These are phyloP conservation scores for Kuschelorhynchus macadamiae DNA, from an alignment of 2,888 invertebrate species.

Conservation along the genomic window DNA sequence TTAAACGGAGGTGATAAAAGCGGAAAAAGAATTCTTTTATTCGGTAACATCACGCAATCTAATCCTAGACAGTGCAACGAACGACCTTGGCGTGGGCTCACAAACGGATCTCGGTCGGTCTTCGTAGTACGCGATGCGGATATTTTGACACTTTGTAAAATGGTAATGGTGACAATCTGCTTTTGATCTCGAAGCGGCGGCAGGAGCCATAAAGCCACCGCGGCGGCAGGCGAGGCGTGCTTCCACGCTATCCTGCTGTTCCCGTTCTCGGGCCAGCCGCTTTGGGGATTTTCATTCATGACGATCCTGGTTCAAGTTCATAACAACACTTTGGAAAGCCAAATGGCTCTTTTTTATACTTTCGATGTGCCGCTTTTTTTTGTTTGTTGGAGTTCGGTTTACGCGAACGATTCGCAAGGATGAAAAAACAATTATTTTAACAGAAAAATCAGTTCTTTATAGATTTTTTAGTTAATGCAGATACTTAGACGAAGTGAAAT, in stretches of 20 bases:
- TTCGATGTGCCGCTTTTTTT: background rate
- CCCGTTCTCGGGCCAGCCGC: slow-evolving; percentile 33
- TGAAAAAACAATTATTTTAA: too few species aligned
- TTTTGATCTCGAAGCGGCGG: slow-evolving; percentile 48
- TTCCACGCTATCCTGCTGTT: slow-evolving; percentile 37
- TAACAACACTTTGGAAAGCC: slow-evolving; percentile 41
- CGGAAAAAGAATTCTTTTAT: too few species aligned
- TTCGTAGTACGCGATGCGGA: slow-evolving; percentile 50
- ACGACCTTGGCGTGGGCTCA: slow-evolving; percentile 50
- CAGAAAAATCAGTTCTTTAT: too few species aligned
- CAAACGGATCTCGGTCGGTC: slow-evolving; percentile 30
- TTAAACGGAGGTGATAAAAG: too few species aligned
- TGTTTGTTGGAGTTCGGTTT: too few species aligned
- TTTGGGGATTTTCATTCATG: slow-evolving; percentile 51
- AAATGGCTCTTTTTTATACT: slow-evolving; percentile 32
- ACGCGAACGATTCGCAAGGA: too few species aligned
- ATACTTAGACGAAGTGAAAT: too few species aligned
- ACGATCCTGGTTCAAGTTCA: slow-evolving; percentile 47
- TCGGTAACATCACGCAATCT: slow-evolving; percentile 16
- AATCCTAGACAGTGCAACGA: slow-evolving; percentile 36
- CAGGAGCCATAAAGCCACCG: slow-evolving; percentile 36
- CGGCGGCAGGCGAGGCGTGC: slow-evolving; percentile 38
- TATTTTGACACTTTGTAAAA: slow-evolving; percentile 53
- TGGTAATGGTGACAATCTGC: slow-evolving; percentile 52
- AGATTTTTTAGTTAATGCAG: too few species aligned